phyloP scores from a whole-genome alignment of 2,797 vertebrate species.

The Myiotriccus ornatus region DNA sequence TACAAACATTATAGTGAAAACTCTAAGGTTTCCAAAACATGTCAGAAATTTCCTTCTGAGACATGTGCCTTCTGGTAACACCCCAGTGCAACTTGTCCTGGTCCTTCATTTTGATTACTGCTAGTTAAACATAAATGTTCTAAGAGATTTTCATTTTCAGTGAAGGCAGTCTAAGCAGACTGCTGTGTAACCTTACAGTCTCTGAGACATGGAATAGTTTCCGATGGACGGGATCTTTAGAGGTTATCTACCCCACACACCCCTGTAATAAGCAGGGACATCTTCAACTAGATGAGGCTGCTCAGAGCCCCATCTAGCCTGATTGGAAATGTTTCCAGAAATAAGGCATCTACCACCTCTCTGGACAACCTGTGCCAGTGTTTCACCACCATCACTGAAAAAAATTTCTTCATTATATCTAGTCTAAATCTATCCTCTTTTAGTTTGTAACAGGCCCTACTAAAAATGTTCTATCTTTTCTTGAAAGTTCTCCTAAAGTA shows the following conservation, averaged over 20 bases:
- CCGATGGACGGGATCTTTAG: background rate
- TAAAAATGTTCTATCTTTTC: background rate
- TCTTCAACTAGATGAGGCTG: background rate
- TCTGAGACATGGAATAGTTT: background rate
- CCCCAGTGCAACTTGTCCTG: background rate
- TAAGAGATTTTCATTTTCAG: background rate
- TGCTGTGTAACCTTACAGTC: accelerated
- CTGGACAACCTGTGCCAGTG: background rate
- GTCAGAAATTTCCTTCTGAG: background rate
- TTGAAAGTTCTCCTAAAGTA: background rate
- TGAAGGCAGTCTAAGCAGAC: background rate
- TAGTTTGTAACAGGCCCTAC: background rate
- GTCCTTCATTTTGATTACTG: background rate
- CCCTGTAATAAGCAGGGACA: background rate
- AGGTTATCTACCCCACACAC: background rate
- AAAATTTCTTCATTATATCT: background rate
- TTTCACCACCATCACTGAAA: background rate
- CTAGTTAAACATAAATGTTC: background rate
- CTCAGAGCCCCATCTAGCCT: background rate
- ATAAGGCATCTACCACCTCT: background rate
- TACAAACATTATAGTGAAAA: background rate
- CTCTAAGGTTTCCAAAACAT: background rate
- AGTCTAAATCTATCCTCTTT: background rate
- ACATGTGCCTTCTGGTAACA: background rate
- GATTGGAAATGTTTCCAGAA: background rate